These are phyloP conservation scores for Desoria tigrina DNA, from an alignment of 2,888 invertebrate species.

Conservation along the genomic window DNA sequence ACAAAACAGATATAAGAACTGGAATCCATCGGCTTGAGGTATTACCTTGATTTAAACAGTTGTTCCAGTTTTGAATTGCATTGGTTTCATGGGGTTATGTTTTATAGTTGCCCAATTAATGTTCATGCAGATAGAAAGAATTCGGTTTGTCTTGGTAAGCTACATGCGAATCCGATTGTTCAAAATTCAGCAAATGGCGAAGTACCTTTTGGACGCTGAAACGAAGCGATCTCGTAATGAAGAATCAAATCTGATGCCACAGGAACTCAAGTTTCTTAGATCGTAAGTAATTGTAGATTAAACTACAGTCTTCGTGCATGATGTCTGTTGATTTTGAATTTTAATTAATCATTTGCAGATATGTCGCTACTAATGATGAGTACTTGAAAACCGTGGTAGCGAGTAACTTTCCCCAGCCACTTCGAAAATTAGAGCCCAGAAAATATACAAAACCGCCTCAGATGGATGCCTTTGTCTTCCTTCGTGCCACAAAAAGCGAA, in stretches of 20 bases:
- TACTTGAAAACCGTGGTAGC: neutral
- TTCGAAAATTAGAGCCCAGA: neutral
- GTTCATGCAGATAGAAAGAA: conserved; percentile 30
- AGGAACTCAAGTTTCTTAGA: conserved; percentile 33
- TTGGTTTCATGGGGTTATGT: too few relatives aligned
- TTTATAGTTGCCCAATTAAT: too few relatives aligned
- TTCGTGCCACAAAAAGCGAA: neutral
- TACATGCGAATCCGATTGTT: conserved; percentile 29
- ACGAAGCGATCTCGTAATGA: conserved; percentile 14
- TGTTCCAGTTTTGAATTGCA: neutral
- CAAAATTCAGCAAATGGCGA: conserved; percentile 30
- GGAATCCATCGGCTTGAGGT: conserved; percentile 41
- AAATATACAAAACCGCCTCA: neutral
- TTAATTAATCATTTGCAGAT: neutral
- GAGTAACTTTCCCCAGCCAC: neutral
- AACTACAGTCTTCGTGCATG: too few relatives aligned
- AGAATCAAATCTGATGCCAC: conserved; percentile 19
- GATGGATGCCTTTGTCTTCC: neutral
- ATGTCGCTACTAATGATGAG: neutral
- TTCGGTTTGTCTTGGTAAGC: conserved; percentile 27
- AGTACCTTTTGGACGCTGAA: conserved; percentile 24
- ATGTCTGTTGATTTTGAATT: too few relatives aligned
- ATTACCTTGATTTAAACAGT: neutral
- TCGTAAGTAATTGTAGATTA: conserved; percentile 16
- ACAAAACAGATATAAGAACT: conserved; percentile 32